These are phyloP conservation scores for Odontesthes bonariensis DNA, from an alignment of 2,113 vertebrate species.

Conservation along the genomic window DNA sequence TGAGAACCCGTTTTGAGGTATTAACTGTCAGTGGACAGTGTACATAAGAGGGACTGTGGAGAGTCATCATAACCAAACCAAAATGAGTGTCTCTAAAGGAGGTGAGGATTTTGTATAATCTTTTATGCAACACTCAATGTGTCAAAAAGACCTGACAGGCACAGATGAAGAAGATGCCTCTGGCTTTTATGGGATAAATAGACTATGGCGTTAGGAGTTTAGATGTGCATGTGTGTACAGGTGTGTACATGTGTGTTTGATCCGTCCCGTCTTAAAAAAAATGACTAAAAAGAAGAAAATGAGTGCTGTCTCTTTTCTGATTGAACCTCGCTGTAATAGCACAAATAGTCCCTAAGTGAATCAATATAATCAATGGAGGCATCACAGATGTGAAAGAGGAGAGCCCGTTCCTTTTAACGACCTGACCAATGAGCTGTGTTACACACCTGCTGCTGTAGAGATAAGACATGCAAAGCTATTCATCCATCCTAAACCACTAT, in stretches of 20 bases:
- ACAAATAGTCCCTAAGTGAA: conserved; percentile 49
- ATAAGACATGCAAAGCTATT: conserved; percentile 47
- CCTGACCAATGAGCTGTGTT: conserved; percentile 57
- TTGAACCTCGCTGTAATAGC: conserved; percentile 37
- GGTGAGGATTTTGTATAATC: conserved; percentile 17
- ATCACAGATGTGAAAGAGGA: conserved; percentile 43
- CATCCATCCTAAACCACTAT: conserved; percentile 11
- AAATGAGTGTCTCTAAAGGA: conserved; percentile 23
- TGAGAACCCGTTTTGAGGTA: background rate
- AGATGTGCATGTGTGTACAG: background rate
- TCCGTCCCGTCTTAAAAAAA: conserved; percentile 2
- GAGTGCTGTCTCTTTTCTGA: conserved; percentile 18
- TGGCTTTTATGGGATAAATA: conserved; percentile 47
- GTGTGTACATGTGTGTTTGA: background rate
- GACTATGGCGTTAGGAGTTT: conserved; percentile 10
- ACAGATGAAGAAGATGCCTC: conserved; percentile 47
- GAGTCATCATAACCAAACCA: conserved; percentile 1
- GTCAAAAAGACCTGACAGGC: conserved; percentile 48
- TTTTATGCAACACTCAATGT: conserved; percentile 20
- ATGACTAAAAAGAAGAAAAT: background rate
- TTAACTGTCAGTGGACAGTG: background rate
- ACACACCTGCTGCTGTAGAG: conserved; percentile 49
- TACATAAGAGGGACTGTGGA: background rate
- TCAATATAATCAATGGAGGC: conserved; percentile 58
- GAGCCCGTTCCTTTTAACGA: conserved; percentile 52